Conservation (phyloP, 2,113 vertebrate species). For the Eulacestoma nigropectus region DNA sequence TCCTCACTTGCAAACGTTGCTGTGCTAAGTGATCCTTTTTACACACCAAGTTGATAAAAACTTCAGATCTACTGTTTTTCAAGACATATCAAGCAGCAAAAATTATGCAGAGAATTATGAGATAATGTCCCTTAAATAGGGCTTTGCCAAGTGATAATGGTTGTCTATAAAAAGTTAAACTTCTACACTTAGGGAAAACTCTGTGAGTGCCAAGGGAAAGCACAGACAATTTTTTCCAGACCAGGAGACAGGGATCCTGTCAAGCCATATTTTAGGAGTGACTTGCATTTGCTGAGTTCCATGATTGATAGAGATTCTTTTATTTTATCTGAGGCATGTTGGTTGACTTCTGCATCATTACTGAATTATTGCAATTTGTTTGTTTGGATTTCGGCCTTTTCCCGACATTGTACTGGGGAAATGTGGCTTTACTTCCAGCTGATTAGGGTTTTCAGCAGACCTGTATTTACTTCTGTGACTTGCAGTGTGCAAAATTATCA, state of each 20-base stretch:
- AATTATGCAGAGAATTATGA: background rate
- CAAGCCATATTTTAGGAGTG: background rate
- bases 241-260: background rate
- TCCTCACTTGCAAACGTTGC: background rate
- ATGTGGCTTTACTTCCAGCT: background rate
- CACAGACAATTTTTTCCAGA: background rate
- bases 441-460: background rate
- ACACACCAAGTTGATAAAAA: background rate
- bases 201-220: background rate
- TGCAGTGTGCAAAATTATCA: background rate
- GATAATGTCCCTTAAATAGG: background rate
- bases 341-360: background rate
- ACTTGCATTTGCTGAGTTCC: background rate
- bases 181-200: background rate
- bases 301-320: background rate
- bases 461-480: background rate
- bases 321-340: background rate
- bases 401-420: background rate
- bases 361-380: background rate
- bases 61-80: background rate
- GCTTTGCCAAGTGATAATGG: background rate
- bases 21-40: background rate
- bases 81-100: background rate
- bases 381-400: background rate
- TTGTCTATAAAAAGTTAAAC: background rate